A percentile compares a stretch with the other conserved stretches of the same genome.
phyloP scores from a whole-genome alignment of 2,888 invertebrate species.

The Desoria tigrina region DNA sequence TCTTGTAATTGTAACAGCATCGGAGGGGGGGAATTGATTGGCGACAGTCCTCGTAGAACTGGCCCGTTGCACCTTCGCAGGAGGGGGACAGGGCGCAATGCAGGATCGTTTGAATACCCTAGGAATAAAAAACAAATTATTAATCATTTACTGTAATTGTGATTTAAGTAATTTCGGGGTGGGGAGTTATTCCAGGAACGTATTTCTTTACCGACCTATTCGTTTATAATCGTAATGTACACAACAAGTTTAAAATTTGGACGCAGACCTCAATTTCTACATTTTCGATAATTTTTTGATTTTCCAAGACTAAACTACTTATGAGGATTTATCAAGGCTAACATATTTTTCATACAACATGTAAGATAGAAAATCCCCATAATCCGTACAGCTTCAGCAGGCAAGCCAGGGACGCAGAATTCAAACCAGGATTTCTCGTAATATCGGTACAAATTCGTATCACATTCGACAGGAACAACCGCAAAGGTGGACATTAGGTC shows the following conservation, averaged over 20 bases:
- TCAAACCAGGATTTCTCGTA: neutral
- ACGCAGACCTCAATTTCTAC: no score
- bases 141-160: neutral
- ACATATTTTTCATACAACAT: no score
- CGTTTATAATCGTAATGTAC: no score
- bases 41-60: neutral
- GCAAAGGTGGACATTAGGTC: neutral
- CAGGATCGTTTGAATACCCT: slow-evolving; percentile 15
- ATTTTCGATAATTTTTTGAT: no score
- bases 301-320: no score
- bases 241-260: no score
- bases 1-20: neutral
- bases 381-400: slow-evolving; percentile 3
- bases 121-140: neutral
- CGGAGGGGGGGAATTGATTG: neutral
- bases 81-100: slow-evolving; percentile 5
- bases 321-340: no score
- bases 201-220: no score
- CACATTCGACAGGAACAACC: neutral
- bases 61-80: neutral
- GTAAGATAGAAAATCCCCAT: no score
- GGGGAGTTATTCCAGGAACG: no score
- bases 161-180: neutral
- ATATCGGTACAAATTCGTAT: slow-evolving; percentile 11
- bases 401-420: neutral